A percentile compares a stretch with the other conserved stretches of the same genome.
Conservation (phyloP, 2,113 vertebrate species). For the Struthidea cinerea region DNA sequence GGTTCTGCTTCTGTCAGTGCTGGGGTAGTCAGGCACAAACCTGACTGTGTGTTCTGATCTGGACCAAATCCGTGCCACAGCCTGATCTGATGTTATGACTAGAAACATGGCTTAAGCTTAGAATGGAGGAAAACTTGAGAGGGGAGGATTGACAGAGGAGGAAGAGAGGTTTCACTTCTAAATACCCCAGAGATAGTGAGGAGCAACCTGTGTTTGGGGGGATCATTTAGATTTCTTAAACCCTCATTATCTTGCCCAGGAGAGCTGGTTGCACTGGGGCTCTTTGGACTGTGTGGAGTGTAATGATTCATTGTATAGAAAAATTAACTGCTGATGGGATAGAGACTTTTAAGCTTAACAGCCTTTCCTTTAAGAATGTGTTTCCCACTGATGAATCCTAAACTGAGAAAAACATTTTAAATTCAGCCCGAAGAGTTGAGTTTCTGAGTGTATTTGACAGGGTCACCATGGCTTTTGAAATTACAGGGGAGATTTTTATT, state of each 20-base stretch:
- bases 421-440: not conserved
- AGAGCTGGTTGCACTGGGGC: not conserved
- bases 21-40: not conserved
- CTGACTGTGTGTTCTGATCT: not conserved
- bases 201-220: not conserved
- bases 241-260: not conserved
- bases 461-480: not conserved
- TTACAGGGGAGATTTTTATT: not conserved
- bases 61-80: accelerated
- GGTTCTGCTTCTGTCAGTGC: not conserved
- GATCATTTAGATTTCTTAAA: not conserved
- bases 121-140: not conserved
- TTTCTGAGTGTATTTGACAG: not conserved
- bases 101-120: not conserved
- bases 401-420: not conserved
- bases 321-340: not conserved
- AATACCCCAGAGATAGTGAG: not conserved
- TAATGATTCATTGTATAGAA: not conserved
- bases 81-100: not conserved
- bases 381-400: not conserved
- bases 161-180: not conserved
- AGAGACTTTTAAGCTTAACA: not conserved
- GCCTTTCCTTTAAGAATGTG: not conserved
- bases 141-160: not conserved
- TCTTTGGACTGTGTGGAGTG: not conserved